These are phyloP conservation scores for Muraenolepis orangiensis DNA, from an alignment of 2,797 vertebrate species.

Conservation along the genomic window DNA sequence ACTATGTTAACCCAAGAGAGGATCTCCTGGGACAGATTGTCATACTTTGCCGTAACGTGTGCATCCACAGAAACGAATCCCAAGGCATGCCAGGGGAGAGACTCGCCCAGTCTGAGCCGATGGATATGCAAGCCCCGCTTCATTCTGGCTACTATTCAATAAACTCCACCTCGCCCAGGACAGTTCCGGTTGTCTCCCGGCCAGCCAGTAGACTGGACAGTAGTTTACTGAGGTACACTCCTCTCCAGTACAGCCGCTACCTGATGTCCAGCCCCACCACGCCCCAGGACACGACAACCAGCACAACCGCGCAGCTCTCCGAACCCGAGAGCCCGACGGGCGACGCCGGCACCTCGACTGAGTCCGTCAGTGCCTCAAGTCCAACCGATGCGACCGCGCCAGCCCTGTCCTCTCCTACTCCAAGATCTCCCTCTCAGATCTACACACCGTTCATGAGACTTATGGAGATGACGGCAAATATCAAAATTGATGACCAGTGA, in stretches of 20 bases:
- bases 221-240: slow-evolving; percentile 72
- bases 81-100: slow-evolving; percentile 39
- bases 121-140: slow-evolving; percentile 27
- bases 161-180: slow-evolving; percentile 36
- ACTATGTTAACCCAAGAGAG: slow-evolving; percentile 1
- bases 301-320: slow-evolving; percentile 4
- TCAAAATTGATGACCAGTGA: slow-evolving; percentile 62
- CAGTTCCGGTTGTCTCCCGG: slow-evolving; percentile 36
- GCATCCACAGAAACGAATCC: slow-evolving; percentile 56
- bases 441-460: slow-evolving; percentile 87
- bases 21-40: slow-evolving; percentile 24
- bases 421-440: slow-evolving; percentile 59
- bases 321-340: slow-evolving; percentile 28
- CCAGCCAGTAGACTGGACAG: slow-evolving; percentile 67
- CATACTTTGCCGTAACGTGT: slow-evolving; percentile 46
- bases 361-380: slow-evolving; percentile 1
- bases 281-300: slow-evolving; percentile 14
- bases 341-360: slow-evolving; percentile 15
- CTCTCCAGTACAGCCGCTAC: slow-evolving; percentile 69
- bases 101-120: slow-evolving; percentile 27
- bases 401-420: slow-evolving; percentile 12
- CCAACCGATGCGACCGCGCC: slow-evolving; percentile 29
- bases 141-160: slow-evolving; percentile 32
- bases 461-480: slow-evolving; percentile 80
- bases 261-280: slow-evolving; percentile 43